phyloP scores from a whole-genome alignment of 1,140 invertebrate genomes.

The Goniozus legneri region DNA sequence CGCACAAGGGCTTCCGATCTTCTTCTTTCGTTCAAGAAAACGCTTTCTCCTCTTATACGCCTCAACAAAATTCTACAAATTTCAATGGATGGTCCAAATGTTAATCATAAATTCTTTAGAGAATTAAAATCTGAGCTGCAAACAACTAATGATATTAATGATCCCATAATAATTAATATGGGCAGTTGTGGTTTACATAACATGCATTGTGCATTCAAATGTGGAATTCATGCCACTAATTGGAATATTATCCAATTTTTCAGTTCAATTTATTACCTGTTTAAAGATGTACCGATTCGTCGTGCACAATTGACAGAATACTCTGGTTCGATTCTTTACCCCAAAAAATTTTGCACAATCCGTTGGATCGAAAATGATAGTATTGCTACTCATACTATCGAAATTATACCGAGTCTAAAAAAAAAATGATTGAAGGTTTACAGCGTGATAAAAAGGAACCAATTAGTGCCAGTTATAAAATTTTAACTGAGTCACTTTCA shows the following conservation, averaged over 20 bases:
- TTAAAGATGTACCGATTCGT: slow-evolving; percentile 17
- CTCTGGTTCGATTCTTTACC: slow-evolving; percentile 9
- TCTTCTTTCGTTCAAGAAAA: slow-evolving; percentile 9
- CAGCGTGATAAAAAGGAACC: slow-evolving; percentile 11
- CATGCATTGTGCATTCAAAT: slow-evolving; percentile 19
- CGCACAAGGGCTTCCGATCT: slow-evolving; percentile 5
- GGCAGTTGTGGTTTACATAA: slow-evolving; percentile 22
- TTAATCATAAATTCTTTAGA: slow-evolving; percentile 9
- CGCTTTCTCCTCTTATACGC: slow-evolving; percentile 3
- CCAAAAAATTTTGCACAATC: slow-evolving; percentile 18
- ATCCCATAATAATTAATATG: slow-evolving; percentile 10
- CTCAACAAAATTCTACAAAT: slow-evolving; percentile 7
- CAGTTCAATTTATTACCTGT: slow-evolving; percentile 16
- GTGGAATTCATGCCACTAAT: slow-evolving; percentile 8
- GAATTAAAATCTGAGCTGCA: slow-evolving; percentile 1
- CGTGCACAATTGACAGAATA: slow-evolving; percentile 10
- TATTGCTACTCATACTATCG: slow-evolving; percentile 8
- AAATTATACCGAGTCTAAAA: slow-evolving; percentile 5
- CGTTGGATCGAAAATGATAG: slow-evolving; percentile 14
- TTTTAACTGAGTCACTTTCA: slow-evolving; percentile 9
- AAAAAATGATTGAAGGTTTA: neutral
- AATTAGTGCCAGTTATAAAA: slow-evolving; percentile 16
- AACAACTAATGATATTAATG: slow-evolving; percentile 3
- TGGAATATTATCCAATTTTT: slow-evolving; percentile 14
- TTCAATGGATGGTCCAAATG: slow-evolving; percentile 9